Conservation (phyloP, 2,797 vertebrate species). For the Ceyx erithaca region DNA sequence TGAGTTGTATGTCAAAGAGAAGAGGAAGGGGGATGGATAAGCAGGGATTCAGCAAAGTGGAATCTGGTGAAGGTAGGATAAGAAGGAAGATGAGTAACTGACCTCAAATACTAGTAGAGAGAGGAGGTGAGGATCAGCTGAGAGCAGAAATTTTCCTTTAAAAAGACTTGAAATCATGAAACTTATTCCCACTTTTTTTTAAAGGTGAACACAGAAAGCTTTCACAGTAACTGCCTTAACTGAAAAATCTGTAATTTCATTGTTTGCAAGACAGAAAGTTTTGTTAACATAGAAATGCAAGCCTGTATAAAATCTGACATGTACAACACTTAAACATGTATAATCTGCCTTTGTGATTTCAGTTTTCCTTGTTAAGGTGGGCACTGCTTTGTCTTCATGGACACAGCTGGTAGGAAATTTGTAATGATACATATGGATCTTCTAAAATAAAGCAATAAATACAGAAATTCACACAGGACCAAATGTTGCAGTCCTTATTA, state of each 20-base stretch:
- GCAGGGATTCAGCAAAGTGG: neutral
- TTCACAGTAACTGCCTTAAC: conserved; percentile 8
- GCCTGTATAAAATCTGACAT: conserved; percentile 5
- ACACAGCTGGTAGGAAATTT: conserved; percentile 7
- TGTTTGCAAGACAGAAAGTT: conserved; percentile 31
- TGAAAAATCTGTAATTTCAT: conserved; percentile 1
- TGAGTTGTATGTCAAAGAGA: neutral
- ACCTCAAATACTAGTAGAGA: neutral
- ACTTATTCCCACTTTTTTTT: neutral
- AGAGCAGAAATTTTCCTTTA: conserved; percentile 8
- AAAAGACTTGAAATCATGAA: conserved; percentile 38
- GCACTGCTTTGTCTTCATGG: neutral
- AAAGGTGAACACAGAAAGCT: conserved; percentile 22
- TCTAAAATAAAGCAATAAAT: conserved; percentile 23
- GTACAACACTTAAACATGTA: neutral
- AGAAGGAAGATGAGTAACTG: neutral
- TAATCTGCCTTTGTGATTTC: conserved; percentile 21
- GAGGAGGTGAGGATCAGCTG: neutral
- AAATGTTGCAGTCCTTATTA: neutral
- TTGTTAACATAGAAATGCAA: conserved; percentile 14
- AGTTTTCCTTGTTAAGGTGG: neutral
- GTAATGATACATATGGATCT: neutral
- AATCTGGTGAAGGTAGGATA: neutral
- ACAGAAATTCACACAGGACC: conserved; percentile 14
- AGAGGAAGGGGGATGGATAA: neutral